Evolutionary conservation across 2,113 vertebrate genomes (phyloP).

Genomic region (Dipodomys spectabilis): DNA sequence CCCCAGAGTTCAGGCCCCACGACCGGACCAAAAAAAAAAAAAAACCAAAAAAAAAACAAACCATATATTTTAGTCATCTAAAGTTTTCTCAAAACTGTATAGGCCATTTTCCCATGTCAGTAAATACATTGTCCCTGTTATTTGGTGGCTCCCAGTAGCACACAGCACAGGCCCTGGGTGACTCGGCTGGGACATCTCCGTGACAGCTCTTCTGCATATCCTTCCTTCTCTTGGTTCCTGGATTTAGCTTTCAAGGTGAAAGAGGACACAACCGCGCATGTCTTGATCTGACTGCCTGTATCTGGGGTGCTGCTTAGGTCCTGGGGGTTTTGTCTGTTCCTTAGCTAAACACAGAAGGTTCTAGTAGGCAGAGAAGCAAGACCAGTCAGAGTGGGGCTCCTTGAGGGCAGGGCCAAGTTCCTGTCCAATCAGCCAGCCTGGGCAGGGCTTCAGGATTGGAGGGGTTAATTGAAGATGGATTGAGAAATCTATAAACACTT

Average conservation of each 20-base stretch:
- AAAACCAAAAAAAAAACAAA: too few relatives aligned
- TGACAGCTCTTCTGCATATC: accelerated
- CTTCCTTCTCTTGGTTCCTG: not conserved
- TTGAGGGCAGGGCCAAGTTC: not conserved
- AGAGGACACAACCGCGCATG: not conserved
- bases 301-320: not conserved
- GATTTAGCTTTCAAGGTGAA: not conserved
- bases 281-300: not conserved
- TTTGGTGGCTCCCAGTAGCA: not conserved
- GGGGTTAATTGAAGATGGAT: slow-evolving; percentile 87
- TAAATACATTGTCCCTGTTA: not conserved
- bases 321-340: not conserved
- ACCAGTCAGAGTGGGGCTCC: not conserved
- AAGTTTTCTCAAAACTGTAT: not conserved
- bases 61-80: not conserved
- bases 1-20: too few relatives aligned
- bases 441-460: slow-evolving; percentile 77
- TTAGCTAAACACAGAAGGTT: not conserved
- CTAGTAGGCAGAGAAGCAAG: not conserved
- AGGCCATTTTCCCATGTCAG: not conserved
- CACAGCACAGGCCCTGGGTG: accelerated
- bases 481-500: slow-evolving; percentile 85
- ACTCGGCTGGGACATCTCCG: not conserved
- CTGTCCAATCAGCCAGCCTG: slow-evolving; percentile 53
- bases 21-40: too few relatives aligned